Conservation (phyloP, 2,797 vertebrate genomes). For the Sebastes steindachneri region DNA sequence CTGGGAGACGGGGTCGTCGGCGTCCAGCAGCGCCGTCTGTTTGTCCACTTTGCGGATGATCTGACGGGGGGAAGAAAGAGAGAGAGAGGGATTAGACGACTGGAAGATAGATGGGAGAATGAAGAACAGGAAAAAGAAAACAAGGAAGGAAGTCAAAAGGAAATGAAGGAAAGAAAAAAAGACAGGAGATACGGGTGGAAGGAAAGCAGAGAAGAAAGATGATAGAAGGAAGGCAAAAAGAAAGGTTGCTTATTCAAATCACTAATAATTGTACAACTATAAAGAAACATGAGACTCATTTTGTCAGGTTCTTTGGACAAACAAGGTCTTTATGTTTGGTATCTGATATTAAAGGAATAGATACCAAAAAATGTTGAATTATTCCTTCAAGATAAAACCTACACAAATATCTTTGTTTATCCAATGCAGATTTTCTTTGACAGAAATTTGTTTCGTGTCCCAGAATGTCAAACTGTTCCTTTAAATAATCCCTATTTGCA, state of each 20-base stretch:
- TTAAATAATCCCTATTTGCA: not conserved
- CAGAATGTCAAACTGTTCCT: not conserved
- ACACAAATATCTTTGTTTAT: not conserved
- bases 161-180: not conserved
- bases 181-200: not conserved
- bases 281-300: not conserved
- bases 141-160: too few relatives aligned
- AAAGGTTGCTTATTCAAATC: not conserved
- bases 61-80: slow-evolving; percentile 64
- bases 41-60: slow-evolving; percentile 99
- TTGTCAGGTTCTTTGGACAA: not conserved
- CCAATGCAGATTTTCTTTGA: not conserved
- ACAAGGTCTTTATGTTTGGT: not conserved
- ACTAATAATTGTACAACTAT: not conserved
- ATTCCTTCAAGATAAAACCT: not conserved
- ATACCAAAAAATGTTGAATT: not conserved
- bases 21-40: slow-evolving; percentile 96
- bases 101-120: not conserved
- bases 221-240: not conserved
- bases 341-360: too few relatives aligned
- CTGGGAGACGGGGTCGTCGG: slow-evolving; percentile 98
- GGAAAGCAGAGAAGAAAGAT: not conserved
- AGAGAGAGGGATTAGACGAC: not conserved
- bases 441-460: not conserved
- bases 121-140: not conserved